Base-by-base conservation (phyloP, 2,113 vertebrate genomes). In the Cromileptes altivelis region DNA sequence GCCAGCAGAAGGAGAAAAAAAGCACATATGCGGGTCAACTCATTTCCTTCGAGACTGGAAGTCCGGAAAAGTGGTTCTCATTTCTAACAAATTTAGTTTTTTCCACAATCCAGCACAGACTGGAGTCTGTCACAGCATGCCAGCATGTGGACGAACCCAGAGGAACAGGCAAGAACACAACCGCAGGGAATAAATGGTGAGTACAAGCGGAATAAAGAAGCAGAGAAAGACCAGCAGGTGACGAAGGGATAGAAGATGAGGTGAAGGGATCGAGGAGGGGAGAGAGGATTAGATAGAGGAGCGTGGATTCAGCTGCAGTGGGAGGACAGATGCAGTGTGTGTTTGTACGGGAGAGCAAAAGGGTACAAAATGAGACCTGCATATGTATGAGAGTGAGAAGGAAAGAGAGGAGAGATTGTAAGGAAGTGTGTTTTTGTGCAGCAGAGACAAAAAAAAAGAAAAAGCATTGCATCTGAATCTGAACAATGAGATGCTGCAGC, bases 371-470 rank as follows among this genome's bases (percentile, higher is more conserved):
- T 15, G 0, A 81, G n/a, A 76, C 21, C 50, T 75, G 74, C 45
- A 62, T 73, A 62, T 78, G 56, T 53, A 71, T 85, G 81, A 79
- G 45, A 50, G 55, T n/a, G 58, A 12, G 63, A 45, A 2, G 3
- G 50, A 64, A 19, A 45, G 52, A 37, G 27, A 11, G 23, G 14
- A 23, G 15, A 6, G 65, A 5, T 18, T 27, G 17, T 47, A 8
- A 50, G 27, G 57, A 70, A 21, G 4, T 42, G 69, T 58, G 63
- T 6, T 13, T 60, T 21, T 58, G n/a, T 15, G 14, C 0, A 23
- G 49, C 1, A 65, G 19, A 50, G 33, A 15, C 19, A 47, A 62
- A 52, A 52, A 52, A 27, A 37, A 61, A 12, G 17, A 14, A 11
- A 45, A 60, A 68, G 1, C 58, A 17, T 6, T 45, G 40, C 42